Conservation (phyloP, 1,140 invertebrate genomes). For the Frieseomelitta varia region DNA sequence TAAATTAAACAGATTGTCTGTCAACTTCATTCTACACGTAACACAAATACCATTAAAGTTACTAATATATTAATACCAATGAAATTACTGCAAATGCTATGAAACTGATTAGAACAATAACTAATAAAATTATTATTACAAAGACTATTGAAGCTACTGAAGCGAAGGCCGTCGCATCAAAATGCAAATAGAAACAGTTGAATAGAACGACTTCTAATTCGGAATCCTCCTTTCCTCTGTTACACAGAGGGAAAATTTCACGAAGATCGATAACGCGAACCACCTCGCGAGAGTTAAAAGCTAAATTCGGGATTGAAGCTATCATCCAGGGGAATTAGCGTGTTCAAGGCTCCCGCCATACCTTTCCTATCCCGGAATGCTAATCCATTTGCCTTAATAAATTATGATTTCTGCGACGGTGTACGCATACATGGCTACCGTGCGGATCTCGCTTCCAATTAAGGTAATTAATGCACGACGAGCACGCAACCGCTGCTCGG, state of each 20-base stretch:
- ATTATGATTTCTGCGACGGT: constrained; percentile 23
- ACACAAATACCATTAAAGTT: too few relatives aligned
- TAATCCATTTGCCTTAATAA: constrained; percentile 36
- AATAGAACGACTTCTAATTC: too few relatives aligned
- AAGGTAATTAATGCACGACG: constrained; percentile 33
- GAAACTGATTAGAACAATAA: too few relatives aligned
- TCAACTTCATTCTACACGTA: too few relatives aligned
- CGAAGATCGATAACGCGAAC: not conserved
- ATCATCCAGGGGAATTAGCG: not conserved
- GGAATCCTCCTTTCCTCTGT: not conserved
- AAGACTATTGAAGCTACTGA: too few relatives aligned
- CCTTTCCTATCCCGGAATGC: not conserved
- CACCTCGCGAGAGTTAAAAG: not conserved
- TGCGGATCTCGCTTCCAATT: constrained; percentile 31
- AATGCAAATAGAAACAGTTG: too few relatives aligned
- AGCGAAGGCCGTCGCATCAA: too few relatives aligned
- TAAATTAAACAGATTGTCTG: too few relatives aligned
- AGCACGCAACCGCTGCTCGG: not conserved
- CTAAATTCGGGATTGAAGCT: not conserved
- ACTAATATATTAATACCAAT: too few relatives aligned
- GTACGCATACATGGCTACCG: not conserved
- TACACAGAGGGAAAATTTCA: not conserved
- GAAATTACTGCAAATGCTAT: too few relatives aligned
- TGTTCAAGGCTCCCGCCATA: not conserved
- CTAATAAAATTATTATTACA: too few relatives aligned